These are phyloP conservation scores for Astreopora myriophthalma DNA, from an alignment of 64 coral and sea anemone genomes.

Conservation along the genomic window DNA sequence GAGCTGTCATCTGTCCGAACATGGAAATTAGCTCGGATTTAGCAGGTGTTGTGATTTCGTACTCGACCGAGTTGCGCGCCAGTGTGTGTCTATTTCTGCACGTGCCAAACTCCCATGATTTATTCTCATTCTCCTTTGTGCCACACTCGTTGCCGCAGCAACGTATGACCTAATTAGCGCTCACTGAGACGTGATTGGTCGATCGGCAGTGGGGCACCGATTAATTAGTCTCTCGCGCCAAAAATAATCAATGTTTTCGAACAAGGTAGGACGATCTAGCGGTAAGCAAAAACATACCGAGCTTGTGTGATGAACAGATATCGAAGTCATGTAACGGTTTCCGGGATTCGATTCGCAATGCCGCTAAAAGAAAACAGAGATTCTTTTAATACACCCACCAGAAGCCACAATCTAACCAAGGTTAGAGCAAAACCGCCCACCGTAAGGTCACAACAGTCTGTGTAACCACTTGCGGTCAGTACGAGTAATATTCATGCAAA, in stretches of 20 bases:
- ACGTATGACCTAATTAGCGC: slow-evolving; percentile 63
- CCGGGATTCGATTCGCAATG: background rate
- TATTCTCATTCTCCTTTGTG: slow-evolving; percentile 69
- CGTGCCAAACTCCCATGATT: slow-evolving; percentile 85
- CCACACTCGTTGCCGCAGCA: slow-evolving; percentile 45
- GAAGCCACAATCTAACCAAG: background rate
- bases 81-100: slow-evolving; percentile 66
- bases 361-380: background rate
- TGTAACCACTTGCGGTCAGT: slow-evolving; percentile 6
- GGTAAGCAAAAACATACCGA: background rate
- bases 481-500: slow-evolving; percentile 27
- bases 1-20: slow-evolving; percentile 88
- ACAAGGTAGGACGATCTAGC: background rate
- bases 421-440: slow-evolving; percentile 19
- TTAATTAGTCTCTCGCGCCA: slow-evolving; percentile 75
- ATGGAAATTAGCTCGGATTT: slow-evolving; percentile 94
- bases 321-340: background rate
- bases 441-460: slow-evolving; percentile 8
- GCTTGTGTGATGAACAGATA: background rate
- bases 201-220: slow-evolving; percentile 25
- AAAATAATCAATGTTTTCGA: slow-evolving; percentile 49
- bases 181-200: slow-evolving; percentile 30
- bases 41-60: slow-evolving; percentile 85
- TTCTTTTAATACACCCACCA: background rate
- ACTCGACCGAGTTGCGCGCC: slow-evolving; percentile 36